These are phyloP conservation scores for Taphrorychus bicolor DNA, from an alignment of 2,888 invertebrate genomes.

Conservation along the genomic window DNA sequence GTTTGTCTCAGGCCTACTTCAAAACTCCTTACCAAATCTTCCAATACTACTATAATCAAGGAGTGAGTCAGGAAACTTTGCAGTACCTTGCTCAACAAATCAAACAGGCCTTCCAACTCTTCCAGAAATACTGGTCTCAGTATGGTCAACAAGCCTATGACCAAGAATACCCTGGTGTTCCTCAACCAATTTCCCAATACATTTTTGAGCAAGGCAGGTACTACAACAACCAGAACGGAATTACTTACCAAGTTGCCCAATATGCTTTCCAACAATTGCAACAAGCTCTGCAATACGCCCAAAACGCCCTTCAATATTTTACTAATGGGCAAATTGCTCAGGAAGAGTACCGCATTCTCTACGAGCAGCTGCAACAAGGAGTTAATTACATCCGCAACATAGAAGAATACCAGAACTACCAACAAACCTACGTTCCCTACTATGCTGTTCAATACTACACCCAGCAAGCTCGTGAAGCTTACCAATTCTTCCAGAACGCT, in stretches of 20 bases:
- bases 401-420: not conserved
- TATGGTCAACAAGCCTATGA: conserved; percentile 9
- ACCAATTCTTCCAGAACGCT: conserved; percentile 24
- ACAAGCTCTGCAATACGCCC: conserved; percentile 19
- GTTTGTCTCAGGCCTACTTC: conserved; percentile 13
- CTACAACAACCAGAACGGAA: conserved; percentile 3
- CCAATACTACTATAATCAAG: conserved; percentile 13
- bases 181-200: conserved; percentile 17
- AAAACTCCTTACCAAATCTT: conserved; percentile 17
- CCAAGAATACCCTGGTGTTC: not conserved
- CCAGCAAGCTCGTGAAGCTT: conserved; percentile 16
- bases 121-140: not conserved
- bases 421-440: conserved; percentile 19
- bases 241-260: not conserved
- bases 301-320: conserved; percentile 10
- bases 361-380: conserved; percentile 7
- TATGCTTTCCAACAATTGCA: conserved; percentile 12
- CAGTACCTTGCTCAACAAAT: conserved; percentile 13
- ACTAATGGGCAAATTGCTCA: conserved; percentile 3
- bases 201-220: conserved; percentile 12
- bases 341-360: conserved; percentile 7
- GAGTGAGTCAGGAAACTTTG: conserved; percentile 11
- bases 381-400: not conserved
- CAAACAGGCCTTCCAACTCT: conserved; percentile 11
- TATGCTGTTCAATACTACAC: conserved; percentile 15